These are phyloP conservation scores for Gryon sp. DNA, from an alignment of 1,140 invertebrate genomes.

Conservation along the genomic window DNA sequence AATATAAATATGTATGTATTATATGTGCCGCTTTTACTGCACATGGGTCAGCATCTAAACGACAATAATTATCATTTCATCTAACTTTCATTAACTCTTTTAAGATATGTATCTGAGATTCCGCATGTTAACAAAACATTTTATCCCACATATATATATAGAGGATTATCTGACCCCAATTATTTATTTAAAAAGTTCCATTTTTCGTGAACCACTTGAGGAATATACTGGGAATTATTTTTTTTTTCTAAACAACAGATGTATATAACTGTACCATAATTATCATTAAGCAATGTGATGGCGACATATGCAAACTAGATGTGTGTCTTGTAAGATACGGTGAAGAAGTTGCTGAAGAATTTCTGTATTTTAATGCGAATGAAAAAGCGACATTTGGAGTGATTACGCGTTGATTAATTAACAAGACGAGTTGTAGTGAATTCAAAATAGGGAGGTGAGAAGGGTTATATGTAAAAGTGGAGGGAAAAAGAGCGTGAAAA, in stretches of 20 bases:
- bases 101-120: constrained; percentile 35
- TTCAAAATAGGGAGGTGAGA: neutral
- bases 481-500: constrained; percentile 10
- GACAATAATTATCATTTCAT: constrained; percentile 60
- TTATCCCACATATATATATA: constrained; percentile 36
- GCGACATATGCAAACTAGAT: neutral
- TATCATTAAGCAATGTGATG: neutral
- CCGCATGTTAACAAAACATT: constrained; percentile 46
- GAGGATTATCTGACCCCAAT: constrained; percentile 39
- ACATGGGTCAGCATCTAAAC: constrained; percentile 45
- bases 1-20: constrained; percentile 61
- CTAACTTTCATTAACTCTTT: constrained; percentile 58
- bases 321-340: neutral
- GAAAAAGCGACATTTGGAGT: constrained; percentile 1
- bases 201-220: neutral
- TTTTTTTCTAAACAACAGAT: constrained; percentile 8
- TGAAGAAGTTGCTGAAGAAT: neutral
- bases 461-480: constrained; percentile 16
- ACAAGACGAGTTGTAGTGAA: neutral
- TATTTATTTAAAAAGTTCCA: constrained; percentile 20
- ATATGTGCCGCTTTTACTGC: constrained; percentile 39
- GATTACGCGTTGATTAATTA: constrained; percentile 37
- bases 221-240: constrained; percentile 19
- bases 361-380: neutral
- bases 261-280: constrained; percentile 21